Percentiles rank a stretch among this genome's conserved stretches.
Conservation (phyloP, 2,888 invertebrate genomes). For the Hypselothyrea guttata region DNA sequence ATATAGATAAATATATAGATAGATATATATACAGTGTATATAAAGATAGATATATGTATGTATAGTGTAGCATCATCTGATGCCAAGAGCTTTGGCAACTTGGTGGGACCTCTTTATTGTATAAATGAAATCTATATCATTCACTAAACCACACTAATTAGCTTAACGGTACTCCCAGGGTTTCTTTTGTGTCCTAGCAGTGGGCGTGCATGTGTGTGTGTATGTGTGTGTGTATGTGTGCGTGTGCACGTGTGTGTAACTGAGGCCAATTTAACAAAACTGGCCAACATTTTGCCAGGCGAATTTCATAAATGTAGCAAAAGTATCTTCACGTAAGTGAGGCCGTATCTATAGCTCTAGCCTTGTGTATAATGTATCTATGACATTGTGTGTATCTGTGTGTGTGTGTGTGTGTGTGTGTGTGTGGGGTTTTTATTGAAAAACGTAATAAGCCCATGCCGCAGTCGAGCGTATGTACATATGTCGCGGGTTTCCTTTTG, state of each 20-base stretch:
- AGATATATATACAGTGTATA: too few relatives aligned
- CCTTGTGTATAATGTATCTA: slow-evolving; percentile 2
- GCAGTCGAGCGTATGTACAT: slow-evolving; percentile 61
- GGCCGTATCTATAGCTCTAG: background rate
- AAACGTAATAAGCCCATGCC: slow-evolving; percentile 61
- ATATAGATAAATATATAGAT: too few relatives aligned
- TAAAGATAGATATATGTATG: too few relatives aligned
- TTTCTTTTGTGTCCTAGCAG: background rate
- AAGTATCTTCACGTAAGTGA: slow-evolving; percentile 11
- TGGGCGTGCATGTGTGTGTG: slow-evolving; percentile 13
- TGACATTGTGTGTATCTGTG: slow-evolving; percentile 16
- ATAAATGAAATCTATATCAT: slow-evolving; percentile 14
- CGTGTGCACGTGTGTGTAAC: slow-evolving; percentile 19
- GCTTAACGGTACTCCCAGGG: slow-evolving; percentile 9
- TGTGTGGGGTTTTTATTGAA: slow-evolving; percentile 55
- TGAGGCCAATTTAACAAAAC: slow-evolving; percentile 52
- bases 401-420: slow-evolving; percentile 20
- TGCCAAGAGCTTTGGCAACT: too few relatives aligned
- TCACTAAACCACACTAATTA: slow-evolving; percentile 24
- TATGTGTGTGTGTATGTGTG: slow-evolving; percentile 8
- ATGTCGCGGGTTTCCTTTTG: slow-evolving; percentile 69
- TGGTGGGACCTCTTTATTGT: background rate
- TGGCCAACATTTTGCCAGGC: slow-evolving; percentile 56
- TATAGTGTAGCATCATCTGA: too few relatives aligned
- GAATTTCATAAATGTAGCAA: slow-evolving; percentile 51